A percentile compares a stretch with the other conserved stretches of the same genome.
Conservation (phyloP, 2,113 vertebrate genomes). For the Heliornis fulica region DNA sequence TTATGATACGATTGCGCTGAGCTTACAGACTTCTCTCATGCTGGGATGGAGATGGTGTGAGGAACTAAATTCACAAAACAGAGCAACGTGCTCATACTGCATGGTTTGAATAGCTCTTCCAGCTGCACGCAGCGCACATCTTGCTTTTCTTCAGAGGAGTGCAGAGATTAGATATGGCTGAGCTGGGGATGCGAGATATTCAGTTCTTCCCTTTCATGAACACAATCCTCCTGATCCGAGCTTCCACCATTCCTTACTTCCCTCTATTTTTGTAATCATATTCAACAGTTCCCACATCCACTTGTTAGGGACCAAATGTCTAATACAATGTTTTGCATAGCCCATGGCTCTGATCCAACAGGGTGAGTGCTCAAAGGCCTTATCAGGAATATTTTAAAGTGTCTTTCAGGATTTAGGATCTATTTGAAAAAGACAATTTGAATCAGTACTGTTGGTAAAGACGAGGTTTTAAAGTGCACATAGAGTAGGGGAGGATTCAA, state of each 20-base stretch:
- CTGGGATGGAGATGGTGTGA: conserved; percentile 66
- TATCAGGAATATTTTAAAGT: not conserved
- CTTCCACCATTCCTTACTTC: not conserved
- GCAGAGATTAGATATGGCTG: not conserved
- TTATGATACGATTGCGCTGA: conserved; percentile 56
- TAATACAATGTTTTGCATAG: not conserved
- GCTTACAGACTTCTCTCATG: conserved; percentile 58
- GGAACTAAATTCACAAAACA: conserved; percentile 6
- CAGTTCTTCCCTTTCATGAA: not conserved
- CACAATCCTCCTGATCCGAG: not conserved
- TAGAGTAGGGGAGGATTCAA: not conserved
- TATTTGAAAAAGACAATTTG: not conserved
- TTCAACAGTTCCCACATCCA: not conserved
- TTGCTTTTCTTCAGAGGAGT: not conserved
- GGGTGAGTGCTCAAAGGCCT: not conserved
- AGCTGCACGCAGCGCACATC: not conserved
- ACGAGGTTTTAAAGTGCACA: not conserved
- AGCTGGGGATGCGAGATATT: not conserved
- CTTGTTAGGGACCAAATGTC: not conserved
- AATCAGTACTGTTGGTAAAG: not conserved
- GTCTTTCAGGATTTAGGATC: not conserved
- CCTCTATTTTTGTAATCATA: not conserved
- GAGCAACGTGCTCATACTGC: not conserved
- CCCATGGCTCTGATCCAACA: not conserved
- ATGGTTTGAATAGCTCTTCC: conserved; percentile 20